A percentile compares a stretch with the other conserved stretches of the same genome.
These are phyloP conservation scores for Psephotus haematonotus DNA, from an alignment of 2,113 vertebrate genomes.

Conservation along the genomic window DNA sequence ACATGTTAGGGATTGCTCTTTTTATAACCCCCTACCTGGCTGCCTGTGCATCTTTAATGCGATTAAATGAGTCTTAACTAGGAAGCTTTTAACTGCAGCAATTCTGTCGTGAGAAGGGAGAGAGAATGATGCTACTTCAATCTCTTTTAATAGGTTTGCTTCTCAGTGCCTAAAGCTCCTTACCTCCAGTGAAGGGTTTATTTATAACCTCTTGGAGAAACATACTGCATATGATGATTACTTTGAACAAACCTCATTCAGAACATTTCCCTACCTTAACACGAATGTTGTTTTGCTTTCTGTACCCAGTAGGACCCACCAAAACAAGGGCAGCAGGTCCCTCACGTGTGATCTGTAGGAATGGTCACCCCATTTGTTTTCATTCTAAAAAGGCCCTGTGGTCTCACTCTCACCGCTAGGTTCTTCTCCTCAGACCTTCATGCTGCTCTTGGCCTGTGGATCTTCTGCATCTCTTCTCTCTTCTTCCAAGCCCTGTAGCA, in stretches of 20 bases:
- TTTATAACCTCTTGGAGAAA: slow-evolving; percentile 43
- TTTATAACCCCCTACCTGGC: slow-evolving; percentile 20
- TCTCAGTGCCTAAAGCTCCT: slow-evolving; percentile 40
- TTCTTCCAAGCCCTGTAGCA: neutral
- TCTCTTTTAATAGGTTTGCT: slow-evolving; percentile 54
- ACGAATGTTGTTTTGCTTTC: neutral
- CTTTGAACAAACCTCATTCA: neutral
- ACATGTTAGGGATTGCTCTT: neutral
- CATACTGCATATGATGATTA: neutral
- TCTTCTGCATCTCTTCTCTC: neutral
- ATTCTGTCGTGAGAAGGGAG: neutral
- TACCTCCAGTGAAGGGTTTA: slow-evolving; percentile 39
- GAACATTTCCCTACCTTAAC: neutral
- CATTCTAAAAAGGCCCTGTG: neutral
- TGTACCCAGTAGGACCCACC: neutral
- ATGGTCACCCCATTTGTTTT: neutral
- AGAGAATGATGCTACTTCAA: neutral
- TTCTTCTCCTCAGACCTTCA: neutral
- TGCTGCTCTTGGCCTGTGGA: neutral
- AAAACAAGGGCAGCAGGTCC: neutral
- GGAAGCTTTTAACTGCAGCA: slow-evolving; percentile 34
- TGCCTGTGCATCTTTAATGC: slow-evolving; percentile 21
- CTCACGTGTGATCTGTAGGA: neutral
- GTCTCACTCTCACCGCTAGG: neutral
- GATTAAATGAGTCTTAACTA: slow-evolving; percentile 35